Percentiles rank a stretch among this genome's conserved stretches.
Evolutionary conservation across 2,888 invertebrate genomes (phyloP).

Genomic region (Heteromyza rotundicornis): DNA sequence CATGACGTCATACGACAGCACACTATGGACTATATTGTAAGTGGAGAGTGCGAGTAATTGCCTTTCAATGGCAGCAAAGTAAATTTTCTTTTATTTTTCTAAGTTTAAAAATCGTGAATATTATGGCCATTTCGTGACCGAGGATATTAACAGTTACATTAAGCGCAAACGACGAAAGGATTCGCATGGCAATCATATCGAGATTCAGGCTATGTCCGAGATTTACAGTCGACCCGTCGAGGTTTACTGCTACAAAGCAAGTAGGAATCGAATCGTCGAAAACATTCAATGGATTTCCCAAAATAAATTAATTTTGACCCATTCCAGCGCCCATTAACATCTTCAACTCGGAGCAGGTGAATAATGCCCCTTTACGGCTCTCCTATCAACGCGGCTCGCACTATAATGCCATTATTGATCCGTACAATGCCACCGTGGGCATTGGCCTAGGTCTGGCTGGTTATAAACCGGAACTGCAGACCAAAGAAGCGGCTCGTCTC

Average conservation of each 20-base stretch:
- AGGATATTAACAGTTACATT: slow-evolving; percentile 84
- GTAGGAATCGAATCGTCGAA: too few relatives aligned
- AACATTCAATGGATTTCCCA: too few relatives aligned
- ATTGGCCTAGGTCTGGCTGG: slow-evolving; percentile 85
- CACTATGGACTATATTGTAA: slow-evolving; percentile 90
- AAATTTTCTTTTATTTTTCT: too few relatives aligned
- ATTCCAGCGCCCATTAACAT: slow-evolving; percentile 82
- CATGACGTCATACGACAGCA: slow-evolving; percentile 80
- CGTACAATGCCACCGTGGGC: slow-evolving; percentile 80
- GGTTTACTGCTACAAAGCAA: slow-evolving; percentile 68
- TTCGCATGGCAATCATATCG: slow-evolving; percentile 89
- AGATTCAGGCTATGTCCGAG: slow-evolving; percentile 90
- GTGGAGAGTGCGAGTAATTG: neutral
- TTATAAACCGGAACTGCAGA: slow-evolving; percentile 75
- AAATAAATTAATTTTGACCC: neutral
- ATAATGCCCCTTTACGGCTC: slow-evolving; percentile 79
- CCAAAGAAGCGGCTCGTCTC: slow-evolving; percentile 76
- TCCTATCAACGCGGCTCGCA: slow-evolving; percentile 87
- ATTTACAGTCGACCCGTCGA: slow-evolving; percentile 87
- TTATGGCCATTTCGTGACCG: slow-evolving; percentile 87
- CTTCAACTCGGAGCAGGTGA: slow-evolving; percentile 75
- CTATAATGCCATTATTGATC: slow-evolving; percentile 88
- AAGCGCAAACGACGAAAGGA: slow-evolving; percentile 78
- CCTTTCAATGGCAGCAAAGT: too few relatives aligned
- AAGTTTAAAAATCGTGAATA: slow-evolving; percentile 87